Conservation (phyloP, 2,797 vertebrate genomes). For the Megaceryle alcyon region DNA sequence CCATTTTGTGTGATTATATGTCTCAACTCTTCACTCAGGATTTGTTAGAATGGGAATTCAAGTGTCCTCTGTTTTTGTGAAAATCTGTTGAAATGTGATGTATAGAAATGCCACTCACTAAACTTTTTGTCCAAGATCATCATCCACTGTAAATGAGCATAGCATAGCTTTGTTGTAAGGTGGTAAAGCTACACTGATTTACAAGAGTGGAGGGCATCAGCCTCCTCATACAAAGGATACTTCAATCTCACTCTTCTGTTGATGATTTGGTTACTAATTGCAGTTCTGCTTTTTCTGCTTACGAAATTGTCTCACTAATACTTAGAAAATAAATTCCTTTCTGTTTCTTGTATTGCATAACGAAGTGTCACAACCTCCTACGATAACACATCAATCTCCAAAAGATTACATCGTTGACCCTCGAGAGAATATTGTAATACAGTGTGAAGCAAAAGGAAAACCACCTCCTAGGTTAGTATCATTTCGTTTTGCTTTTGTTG, state of each 20-base stretch:
- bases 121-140: neutral
- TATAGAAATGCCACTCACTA: neutral
- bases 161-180: neutral
- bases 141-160: neutral
- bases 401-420: slow-evolving; percentile 98
- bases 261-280: neutral
- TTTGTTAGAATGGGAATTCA: neutral
- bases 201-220: neutral
- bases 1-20: neutral
- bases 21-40: neutral
- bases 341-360: slow-evolving; percentile 68
- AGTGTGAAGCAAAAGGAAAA: slow-evolving; percentile 96
- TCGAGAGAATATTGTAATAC: slow-evolving; percentile 93
- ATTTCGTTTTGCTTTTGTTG: neutral
- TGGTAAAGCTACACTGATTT: neutral
- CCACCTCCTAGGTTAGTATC: slow-evolving; percentile 90
- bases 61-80: neutral
- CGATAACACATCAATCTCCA: slow-evolving; percentile 94
- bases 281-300: neutral
- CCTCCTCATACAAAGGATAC: neutral
- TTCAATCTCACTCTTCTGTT: neutral
- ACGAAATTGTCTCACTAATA: neutral
- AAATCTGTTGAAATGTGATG: neutral
- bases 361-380: slow-evolving; percentile 94
- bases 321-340: slow-evolving; percentile 48